Evolutionary conservation across 2,888 invertebrate genomes (phyloP), one percentile per base, ranked within the genome.

Genomic region (Eupelmus urozonus): DNA sequence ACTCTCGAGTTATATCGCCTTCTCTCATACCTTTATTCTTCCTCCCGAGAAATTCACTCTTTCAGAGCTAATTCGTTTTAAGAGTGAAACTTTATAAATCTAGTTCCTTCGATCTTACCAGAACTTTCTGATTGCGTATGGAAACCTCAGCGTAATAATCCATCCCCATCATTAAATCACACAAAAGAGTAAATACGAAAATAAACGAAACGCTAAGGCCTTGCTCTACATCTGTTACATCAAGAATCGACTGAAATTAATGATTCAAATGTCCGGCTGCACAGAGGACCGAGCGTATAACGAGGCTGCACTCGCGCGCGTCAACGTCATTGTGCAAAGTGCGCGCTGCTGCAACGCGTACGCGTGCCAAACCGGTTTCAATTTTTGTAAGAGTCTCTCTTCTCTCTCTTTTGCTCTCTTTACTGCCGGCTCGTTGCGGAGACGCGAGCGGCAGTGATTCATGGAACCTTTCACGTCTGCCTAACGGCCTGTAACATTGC

Each of bases 401-500:
- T n/a, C 59, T 60, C 71, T 59, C 29, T 27, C 18, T 11, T 34
- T 57, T 23, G 7, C 60, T 45, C 23, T 45, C 25, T 23, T 55
- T 3, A 1, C 25, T 45, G 70, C 81, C 81, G 69, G 76, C 79
- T 79, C 77, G 78, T 57, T 81, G 67, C 62, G 81, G 72, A 71
- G 75, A 77, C 80, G 81, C 75, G 75, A 81, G 23, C n/a, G 59
- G 40, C 53, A 76, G 85, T 87, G 88, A 88, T 88, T 87, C 87
- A 88, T 86, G 85, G 80, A 81, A 82, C 83, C 85, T 85, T 83
- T 84, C 83, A 84, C 81, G 81, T 84, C 82, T 85, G 85, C 83
- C 86, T 86, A 88, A 88, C 87, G 83, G 84, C 83, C 87, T 87
- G 88, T 88, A 86, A 88, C 87, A 88, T 88, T 88, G 85, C 85